These are phyloP conservation scores for Bilobella aurantiaca DNA, from an alignment of 1,140 invertebrate species.

Conservation along the genomic window DNA sequence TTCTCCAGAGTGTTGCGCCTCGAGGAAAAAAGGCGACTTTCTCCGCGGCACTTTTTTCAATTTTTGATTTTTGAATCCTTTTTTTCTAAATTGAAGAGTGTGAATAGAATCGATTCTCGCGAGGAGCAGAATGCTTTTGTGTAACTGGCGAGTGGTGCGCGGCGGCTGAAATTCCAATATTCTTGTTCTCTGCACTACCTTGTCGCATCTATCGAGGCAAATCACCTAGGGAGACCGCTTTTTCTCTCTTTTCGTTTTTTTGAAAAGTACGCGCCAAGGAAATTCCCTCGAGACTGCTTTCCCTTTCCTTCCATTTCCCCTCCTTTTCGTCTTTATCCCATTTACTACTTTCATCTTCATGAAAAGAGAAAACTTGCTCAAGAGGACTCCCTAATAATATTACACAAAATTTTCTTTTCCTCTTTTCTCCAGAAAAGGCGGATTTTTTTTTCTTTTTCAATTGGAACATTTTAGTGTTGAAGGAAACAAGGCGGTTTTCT, in stretches of 20 bases:
- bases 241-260: too few species aligned
- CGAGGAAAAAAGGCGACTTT: too few species aligned
- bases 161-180: too few species aligned
- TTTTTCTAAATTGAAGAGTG: too few species aligned
- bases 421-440: neutral
- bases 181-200: too few species aligned
- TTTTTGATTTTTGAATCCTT: too few species aligned
- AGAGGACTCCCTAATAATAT: neutral
- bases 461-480: conserved; percentile 5
- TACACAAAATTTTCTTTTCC: neutral
- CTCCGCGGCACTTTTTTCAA: too few species aligned
- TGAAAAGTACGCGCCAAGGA: neutral
- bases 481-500: neutral
- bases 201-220: neutral
- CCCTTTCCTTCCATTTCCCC: neutral
- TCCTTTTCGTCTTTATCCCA: neutral
- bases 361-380: conserved; percentile 4
- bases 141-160: too few species aligned
- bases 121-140: too few species aligned
- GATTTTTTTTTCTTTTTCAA: neutral
- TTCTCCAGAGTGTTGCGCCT: too few species aligned
- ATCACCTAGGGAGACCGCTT: neutral
- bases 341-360: conserved; percentile 7
- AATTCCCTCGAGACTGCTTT: neutral
- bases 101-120: neutral